Percentiles rank a stretch among this genome's conserved stretches.
phyloP scores from a whole-genome alignment of 2,113 vertebrate species.

The Anseranas semipalmata region DNA sequence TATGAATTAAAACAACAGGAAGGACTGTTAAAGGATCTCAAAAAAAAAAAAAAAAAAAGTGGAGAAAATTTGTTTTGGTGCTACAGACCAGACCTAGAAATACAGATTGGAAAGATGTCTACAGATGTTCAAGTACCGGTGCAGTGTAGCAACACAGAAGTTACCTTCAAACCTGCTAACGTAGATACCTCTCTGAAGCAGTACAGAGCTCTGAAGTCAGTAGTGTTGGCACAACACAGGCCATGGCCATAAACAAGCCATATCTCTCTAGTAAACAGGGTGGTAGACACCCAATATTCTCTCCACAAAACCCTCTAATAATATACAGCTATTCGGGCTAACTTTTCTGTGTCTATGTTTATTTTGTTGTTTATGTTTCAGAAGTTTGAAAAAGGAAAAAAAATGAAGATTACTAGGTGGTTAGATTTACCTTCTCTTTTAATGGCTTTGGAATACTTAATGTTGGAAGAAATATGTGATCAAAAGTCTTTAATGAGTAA shows the following conservation, averaged over 20 bases:
- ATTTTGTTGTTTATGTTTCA: background rate
- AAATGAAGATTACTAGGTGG: background rate
- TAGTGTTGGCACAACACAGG: background rate
- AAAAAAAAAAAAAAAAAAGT: background rate
- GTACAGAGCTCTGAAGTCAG: background rate
- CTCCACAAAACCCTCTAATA: background rate
- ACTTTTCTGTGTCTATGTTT: background rate
- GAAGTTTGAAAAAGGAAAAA: background rate
- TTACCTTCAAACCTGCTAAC: background rate
- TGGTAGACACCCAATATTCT: background rate
- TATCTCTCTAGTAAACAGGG: background rate
- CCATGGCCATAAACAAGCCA: background rate
- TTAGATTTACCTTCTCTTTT: background rate
- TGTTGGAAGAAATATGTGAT: background rate
- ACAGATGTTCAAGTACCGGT: background rate
- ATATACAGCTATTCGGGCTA: background rate
- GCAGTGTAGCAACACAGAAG: background rate
- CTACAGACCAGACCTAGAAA: background rate
- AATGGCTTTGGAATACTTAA: background rate
- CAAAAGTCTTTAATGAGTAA: background rate
- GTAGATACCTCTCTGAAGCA: background rate
- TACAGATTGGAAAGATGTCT: background rate
- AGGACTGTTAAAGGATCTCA: background rate
- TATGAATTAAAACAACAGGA: background rate
- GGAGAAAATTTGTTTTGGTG: background rate